A percentile compares a stretch with the other conserved stretches of the same genome.
phyloP scores from a whole-genome alignment of 2,888 invertebrate species.

The Zelleria hepariella region DNA sequence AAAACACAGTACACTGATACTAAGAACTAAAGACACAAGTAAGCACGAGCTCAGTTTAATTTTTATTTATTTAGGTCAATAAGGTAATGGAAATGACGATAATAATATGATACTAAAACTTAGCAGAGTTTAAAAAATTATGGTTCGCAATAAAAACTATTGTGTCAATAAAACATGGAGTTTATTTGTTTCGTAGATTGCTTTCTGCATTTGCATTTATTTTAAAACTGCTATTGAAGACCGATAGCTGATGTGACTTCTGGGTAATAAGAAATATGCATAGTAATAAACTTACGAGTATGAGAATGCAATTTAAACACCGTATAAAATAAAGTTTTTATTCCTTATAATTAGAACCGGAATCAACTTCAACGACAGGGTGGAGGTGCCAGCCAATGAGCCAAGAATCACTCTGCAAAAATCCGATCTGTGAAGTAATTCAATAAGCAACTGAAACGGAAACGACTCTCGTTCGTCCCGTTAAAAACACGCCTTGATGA shows the following conservation, averaged over 20 bases:
- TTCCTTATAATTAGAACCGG: too few species aligned
- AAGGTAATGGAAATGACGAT: neutral
- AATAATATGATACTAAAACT: neutral
- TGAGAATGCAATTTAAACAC: too few species aligned
- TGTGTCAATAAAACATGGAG: neutral
- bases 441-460: slow-evolving; percentile 1
- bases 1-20: too few species aligned
- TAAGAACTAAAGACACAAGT: too few species aligned
- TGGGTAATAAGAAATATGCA: too few species aligned
- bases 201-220: neutral
- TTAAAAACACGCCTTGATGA: slow-evolving; percentile 42
- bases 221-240: neutral
- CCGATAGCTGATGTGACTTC: too few species aligned
- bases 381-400: neutral
- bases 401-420: neutral
- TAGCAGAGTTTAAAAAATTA: neutral
- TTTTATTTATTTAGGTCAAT: neutral
- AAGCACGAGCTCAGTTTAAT: too few species aligned
- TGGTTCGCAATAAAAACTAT: neutral
- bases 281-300: too few species aligned
- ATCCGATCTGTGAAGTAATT: neutral
- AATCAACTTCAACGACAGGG: neutral
- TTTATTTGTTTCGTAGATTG: neutral
- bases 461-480: slow-evolving; percentile 7
- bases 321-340: too few species aligned